Evolutionary conservation across 1,140 invertebrate genomes (phyloP).

Genomic region (Oncopodura yosiiana): DNA sequence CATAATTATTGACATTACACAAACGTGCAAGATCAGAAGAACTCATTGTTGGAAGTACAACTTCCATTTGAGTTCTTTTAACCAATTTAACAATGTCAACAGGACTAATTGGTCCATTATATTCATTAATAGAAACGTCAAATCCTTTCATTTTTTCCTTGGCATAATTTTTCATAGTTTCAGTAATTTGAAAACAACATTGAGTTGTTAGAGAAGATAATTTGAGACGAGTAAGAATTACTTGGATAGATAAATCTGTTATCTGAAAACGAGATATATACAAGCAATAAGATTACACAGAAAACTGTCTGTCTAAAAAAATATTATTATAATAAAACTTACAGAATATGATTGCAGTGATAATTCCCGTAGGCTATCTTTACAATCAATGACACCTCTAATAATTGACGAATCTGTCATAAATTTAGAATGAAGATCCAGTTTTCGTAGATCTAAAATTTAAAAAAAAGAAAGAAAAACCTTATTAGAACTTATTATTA

Average conservation of each 20-base stretch:
- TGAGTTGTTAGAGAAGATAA: neutral
- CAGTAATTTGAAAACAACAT: slow-evolving; percentile 6
- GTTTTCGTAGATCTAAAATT: neutral
- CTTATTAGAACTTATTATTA: neutral
- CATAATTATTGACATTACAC: no score
- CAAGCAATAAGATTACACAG: neutral
- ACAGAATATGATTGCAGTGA: neutral
- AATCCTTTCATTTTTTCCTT: slow-evolving; percentile 2
- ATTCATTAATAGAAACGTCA: slow-evolving; percentile 7
- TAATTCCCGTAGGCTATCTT: neutral
- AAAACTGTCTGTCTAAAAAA: no score
- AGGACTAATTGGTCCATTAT: slow-evolving; percentile 1
- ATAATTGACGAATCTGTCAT: slow-evolving; percentile 2
- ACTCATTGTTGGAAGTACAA: neutral
- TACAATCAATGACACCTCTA: neutral
- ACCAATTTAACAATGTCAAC: slow-evolving; percentile 7
- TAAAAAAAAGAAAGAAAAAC: neutral
- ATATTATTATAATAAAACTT: no score
- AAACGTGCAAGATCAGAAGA: no score
- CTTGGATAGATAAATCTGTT: slow-evolving; percentile 3
- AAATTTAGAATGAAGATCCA: slow-evolving; percentile 1
- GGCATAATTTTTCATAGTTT: neutral
- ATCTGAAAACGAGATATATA: slow-evolving; percentile 3
- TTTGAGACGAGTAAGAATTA: neutral
- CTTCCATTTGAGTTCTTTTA: neutral